Evolutionary conservation across 2,113 vertebrate genomes (phyloP).

Genomic region (Anser brachyrhynchus): DNA sequence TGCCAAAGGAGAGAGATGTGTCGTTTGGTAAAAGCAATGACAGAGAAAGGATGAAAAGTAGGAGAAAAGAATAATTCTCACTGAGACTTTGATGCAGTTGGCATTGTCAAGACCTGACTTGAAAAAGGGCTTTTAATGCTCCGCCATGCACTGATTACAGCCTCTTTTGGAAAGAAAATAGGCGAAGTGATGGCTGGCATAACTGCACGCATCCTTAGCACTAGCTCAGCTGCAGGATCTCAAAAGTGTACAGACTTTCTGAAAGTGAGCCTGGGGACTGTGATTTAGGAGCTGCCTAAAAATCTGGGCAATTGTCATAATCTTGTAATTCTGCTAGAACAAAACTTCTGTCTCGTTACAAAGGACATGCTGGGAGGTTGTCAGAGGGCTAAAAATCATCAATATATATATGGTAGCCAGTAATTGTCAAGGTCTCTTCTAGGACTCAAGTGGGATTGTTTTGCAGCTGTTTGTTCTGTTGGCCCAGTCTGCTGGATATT

Average conservation of each 20-base stretch:
- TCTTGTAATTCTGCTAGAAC: neutral
- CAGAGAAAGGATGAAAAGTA: neutral
- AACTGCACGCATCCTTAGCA: neutral
- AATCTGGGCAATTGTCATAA: neutral
- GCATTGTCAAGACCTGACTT: neutral
- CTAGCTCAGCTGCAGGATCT: neutral
- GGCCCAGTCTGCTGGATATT: neutral
- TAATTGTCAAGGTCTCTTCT: neutral
- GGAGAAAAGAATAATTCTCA: neutral
- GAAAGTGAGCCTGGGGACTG: neutral
- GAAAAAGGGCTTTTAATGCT: neutral
- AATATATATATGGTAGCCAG: neutral
- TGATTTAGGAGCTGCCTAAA: neutral
- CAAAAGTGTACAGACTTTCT: neutral
- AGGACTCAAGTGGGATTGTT: neutral
- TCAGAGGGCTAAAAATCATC: neutral
- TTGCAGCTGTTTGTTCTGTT: neutral
- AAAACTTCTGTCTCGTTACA: neutral
- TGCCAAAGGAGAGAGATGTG: neutral
- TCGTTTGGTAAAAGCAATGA: neutral
- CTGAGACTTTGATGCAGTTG: neutral
- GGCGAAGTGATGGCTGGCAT: neutral
- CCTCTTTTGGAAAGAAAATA: neutral
- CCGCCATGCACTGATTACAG: neutral
- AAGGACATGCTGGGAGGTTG: neutral